phyloP scores from a whole-genome alignment of 2,797 vertebrate genomes.

The Mormyrus proboscirostris region DNA sequence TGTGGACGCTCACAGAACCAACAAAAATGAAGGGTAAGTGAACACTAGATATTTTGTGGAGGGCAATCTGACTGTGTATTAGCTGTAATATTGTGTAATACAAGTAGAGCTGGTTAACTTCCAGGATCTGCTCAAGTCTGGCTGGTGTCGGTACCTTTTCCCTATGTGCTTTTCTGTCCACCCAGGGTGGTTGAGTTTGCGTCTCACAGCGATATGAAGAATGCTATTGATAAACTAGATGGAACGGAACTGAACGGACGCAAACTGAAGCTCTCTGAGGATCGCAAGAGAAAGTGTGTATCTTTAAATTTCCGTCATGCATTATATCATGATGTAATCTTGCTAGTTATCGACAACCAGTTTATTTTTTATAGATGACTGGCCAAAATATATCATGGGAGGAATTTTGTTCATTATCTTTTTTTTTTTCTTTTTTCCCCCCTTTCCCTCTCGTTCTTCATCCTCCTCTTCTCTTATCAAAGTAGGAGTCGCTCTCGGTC shows the following conservation, averaged over 20 bases:
- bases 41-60: background rate
- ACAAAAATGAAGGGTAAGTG: slow-evolving; percentile 83
- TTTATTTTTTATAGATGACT: background rate
- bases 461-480: slow-evolving; percentile 32
- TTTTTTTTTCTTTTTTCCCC: background rate
- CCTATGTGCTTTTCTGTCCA: background rate
- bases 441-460: background rate
- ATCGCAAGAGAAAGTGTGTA: slow-evolving; percentile 73
- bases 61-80: background rate
- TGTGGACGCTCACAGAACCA: slow-evolving; percentile 88
- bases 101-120: background rate
- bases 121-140: background rate
- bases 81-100: background rate
- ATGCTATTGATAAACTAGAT: slow-evolving; percentile 80
- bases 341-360: background rate
- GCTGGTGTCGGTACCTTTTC: background rate
- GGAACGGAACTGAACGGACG: slow-evolving; percentile 85
- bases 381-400: background rate
- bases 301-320: slow-evolving; percentile 31
- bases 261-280: slow-evolving; percentile 82
- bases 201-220: slow-evolving; percentile 86
- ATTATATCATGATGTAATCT: background rate
- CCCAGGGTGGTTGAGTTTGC: slow-evolving; percentile 86
- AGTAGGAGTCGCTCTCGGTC: slow-evolving; percentile 77
- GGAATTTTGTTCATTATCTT: background rate